phyloP scores from a whole-genome alignment of 2,113 vertebrate species.

The Galemys pyrenaicus region DNA sequence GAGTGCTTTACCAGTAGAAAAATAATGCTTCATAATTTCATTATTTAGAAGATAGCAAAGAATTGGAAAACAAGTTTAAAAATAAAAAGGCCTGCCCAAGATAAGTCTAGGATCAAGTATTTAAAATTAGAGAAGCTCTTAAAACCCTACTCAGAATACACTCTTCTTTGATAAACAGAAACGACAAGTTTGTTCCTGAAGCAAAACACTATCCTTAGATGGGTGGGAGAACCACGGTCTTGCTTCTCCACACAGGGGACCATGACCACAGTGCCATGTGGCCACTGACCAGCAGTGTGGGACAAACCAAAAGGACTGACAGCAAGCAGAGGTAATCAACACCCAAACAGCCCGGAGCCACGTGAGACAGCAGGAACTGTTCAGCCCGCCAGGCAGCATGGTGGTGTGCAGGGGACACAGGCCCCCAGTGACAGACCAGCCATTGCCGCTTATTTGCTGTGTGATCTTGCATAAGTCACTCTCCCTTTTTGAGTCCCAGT shows the following conservation, averaged over 20 bases:
- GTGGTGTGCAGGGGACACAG: rapidly evolving
- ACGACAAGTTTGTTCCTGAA: not conserved
- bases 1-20: conserved; percentile 1
- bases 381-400: rapidly evolving
- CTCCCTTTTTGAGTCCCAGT: not conserved
- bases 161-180: not conserved
- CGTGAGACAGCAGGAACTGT: not conserved
- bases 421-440: not conserved
- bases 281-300: not conserved
- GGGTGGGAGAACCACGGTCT: not conserved
- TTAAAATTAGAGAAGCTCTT: not conserved
- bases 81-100: not conserved
- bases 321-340: not conserved
- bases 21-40: not conserved
- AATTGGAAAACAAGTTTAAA: not conserved
- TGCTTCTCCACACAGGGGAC: not conserved
- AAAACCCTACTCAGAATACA: not conserved
- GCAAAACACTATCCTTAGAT: not conserved
- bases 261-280: not conserved
- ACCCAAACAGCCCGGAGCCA: not conserved
- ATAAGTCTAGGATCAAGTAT: not conserved
- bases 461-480: not conserved
- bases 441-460: not conserved
- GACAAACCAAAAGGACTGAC: not conserved
- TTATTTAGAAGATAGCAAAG: not conserved